These are phyloP conservation scores for Malthinus flaveolus DNA, from an alignment of 2,888 invertebrate genomes.

Conservation along the genomic window DNA sequence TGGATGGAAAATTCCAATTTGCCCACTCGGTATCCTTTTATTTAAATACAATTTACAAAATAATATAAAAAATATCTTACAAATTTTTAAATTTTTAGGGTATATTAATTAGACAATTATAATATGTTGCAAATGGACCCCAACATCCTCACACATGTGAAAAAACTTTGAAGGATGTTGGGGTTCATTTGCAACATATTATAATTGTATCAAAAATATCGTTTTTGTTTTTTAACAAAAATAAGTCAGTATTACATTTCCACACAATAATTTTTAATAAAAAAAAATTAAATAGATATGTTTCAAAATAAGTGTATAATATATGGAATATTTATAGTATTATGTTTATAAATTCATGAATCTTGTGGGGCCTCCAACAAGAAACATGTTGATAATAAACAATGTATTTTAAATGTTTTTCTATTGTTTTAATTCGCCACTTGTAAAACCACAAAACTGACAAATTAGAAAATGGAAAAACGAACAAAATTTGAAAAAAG, in stretches of 20 bases:
- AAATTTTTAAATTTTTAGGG: too few species aligned
- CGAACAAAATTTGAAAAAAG: too few species aligned
- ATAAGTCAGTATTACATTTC: conserved; percentile 36
- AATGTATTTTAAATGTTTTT: conserved; percentile 49
- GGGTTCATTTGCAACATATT: too few species aligned
- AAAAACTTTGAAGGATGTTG: too few species aligned
- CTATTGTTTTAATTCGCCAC: conserved; percentile 2
- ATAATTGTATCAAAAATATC: conserved; percentile 31
- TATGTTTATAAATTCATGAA: conserved; percentile 45
- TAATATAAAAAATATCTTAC: too few species aligned
- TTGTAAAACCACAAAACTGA: neutral
- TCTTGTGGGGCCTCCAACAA: conserved; percentile 51
- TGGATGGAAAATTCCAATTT: too few species aligned
- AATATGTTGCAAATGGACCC: too few species aligned
- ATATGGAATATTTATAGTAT: conserved; percentile 42
- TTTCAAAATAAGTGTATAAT: conserved; percentile 48
- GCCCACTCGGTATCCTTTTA: conserved; percentile 19
- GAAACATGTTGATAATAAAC: conserved; percentile 50
- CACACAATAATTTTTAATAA: conserved; percentile 23
- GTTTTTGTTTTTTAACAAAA: conserved; percentile 27
- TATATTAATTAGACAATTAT: too few species aligned
- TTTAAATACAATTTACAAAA: conserved; percentile 33
- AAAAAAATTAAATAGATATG: conserved; percentile 41
- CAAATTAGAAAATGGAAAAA: too few species aligned
- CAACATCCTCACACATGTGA: too few species aligned